A percentile compares a stretch with the other conserved stretches of the same genome.
Evolutionary conservation across 2,888 invertebrate genomes (phyloP).

Genomic region (Pecten maximus): DNA sequence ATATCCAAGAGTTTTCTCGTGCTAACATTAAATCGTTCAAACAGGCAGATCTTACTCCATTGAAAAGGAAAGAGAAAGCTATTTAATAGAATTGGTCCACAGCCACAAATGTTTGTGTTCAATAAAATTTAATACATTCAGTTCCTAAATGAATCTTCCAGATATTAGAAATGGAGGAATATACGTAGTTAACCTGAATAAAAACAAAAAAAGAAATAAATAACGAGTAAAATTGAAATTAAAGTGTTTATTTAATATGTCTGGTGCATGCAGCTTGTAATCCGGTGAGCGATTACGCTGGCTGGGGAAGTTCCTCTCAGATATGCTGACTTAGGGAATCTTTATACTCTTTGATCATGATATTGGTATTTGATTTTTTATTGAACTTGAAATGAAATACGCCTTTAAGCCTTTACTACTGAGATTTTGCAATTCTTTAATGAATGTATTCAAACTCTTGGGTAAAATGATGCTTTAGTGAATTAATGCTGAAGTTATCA

Average conservation of each 20-base stretch:
- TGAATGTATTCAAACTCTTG: background rate
- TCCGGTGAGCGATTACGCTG: background rate
- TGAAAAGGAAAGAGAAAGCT: background rate
- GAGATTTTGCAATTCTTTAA: background rate
- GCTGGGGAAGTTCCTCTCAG: background rate
- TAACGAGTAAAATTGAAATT: background rate
- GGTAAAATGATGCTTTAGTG: background rate
- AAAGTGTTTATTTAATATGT: slow-evolving; percentile 17
- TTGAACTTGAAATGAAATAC: background rate
- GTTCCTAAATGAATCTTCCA: background rate
- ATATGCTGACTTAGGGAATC: background rate
- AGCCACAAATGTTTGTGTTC: background rate
- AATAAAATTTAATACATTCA: background rate
- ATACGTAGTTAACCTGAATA: background rate
- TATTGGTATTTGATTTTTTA: background rate
- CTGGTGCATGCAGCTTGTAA: background rate
- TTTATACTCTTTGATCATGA: background rate
- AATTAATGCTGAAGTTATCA: background rate
- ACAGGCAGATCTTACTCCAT: background rate
- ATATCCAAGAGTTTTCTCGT: slow-evolving; percentile 3
- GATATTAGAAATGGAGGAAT: slow-evolving; percentile 17
- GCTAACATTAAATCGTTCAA: slow-evolving; percentile 9
- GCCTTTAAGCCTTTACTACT: background rate
- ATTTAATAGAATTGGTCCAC: background rate
- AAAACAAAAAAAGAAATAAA: background rate